Evolutionary conservation across 2,888 invertebrate species (phyloP).

Genomic region (Hyppa rectilinea): DNA sequence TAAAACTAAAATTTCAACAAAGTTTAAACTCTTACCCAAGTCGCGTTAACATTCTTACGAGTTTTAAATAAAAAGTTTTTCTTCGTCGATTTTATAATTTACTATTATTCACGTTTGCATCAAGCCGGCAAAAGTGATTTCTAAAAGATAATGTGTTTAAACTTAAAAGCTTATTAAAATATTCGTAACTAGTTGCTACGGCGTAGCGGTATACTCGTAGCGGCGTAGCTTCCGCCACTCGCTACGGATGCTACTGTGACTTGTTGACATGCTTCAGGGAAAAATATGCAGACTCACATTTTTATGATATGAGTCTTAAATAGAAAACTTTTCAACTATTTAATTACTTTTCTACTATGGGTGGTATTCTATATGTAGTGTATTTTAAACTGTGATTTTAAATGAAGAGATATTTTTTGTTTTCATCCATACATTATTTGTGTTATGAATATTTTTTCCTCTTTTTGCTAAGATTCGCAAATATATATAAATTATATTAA

Average conservation of each 20-base stretch:
- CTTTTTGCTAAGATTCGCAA: too few relatives aligned
- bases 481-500: too few relatives aligned
- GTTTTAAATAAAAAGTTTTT: not conserved
- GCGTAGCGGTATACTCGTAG: slow-evolving; percentile 43
- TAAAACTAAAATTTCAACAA: not conserved
- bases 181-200: slow-evolving; percentile 41
- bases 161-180: not conserved
- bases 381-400: not conserved
- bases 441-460: not conserved
- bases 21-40: not conserved
- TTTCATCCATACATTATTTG: not conserved
- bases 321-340: not conserved
- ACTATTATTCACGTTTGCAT: not conserved
- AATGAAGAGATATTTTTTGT: not conserved
- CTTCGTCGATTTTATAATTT: not conserved
- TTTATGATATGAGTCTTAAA: not conserved
- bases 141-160: not conserved
- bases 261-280: slow-evolving; percentile 26
- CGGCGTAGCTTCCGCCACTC: slow-evolving; percentile 28
- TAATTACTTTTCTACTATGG: not conserved
- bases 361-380: not conserved
- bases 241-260: slow-evolving; percentile 6
- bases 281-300: slow-evolving; percentile 9
- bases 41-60: not conserved
- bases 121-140: not conserved